These are phyloP conservation scores for Drosophila lutescens DNA, from an alignment of 2,888 invertebrate species.

Conservation along the genomic window DNA sequence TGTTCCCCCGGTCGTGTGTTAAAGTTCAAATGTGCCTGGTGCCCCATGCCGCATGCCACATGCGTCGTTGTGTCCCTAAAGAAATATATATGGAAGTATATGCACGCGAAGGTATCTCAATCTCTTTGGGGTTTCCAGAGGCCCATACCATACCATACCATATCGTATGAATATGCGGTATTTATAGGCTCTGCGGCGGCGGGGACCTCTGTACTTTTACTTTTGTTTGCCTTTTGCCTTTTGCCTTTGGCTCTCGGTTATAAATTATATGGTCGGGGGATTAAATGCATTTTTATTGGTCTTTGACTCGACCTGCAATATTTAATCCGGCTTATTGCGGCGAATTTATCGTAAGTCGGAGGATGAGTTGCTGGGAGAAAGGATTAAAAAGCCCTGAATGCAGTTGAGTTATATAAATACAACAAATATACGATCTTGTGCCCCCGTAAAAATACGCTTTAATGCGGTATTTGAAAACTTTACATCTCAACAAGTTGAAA, in stretches of 20 bases:
- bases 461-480: neutral
- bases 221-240: constrained; percentile 50
- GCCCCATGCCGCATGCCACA: constrained; percentile 52
- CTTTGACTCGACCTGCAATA: constrained; percentile 61
- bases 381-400: constrained; percentile 18
- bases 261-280: constrained; percentile 58
- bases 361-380: constrained; percentile 33
- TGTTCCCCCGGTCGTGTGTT: constrained; percentile 67
- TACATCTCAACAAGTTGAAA: neutral
- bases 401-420: constrained; percentile 14
- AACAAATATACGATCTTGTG: neutral
- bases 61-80: constrained; percentile 56
- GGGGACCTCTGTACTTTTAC: constrained; percentile 43
- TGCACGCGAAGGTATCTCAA: constrained; percentile 70
- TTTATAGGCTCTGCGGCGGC: constrained; percentile 25
- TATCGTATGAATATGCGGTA: constrained; percentile 41
- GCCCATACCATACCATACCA: neutral
- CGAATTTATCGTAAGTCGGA: constrained; percentile 36
- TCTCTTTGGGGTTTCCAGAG: constrained; percentile 51
- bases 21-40: constrained; percentile 69
- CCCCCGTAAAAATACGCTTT: constrained; percentile 2
- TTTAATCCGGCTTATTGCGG: constrained; percentile 51
- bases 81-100: constrained; percentile 15
- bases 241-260: constrained; percentile 37
- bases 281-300: constrained; percentile 66